Percentiles rank a stretch among this genome's conserved stretches.
These are phyloP conservation scores for Oxytorus armatus DNA, from an alignment of 2,888 invertebrate genomes.

Conservation along the genomic window DNA sequence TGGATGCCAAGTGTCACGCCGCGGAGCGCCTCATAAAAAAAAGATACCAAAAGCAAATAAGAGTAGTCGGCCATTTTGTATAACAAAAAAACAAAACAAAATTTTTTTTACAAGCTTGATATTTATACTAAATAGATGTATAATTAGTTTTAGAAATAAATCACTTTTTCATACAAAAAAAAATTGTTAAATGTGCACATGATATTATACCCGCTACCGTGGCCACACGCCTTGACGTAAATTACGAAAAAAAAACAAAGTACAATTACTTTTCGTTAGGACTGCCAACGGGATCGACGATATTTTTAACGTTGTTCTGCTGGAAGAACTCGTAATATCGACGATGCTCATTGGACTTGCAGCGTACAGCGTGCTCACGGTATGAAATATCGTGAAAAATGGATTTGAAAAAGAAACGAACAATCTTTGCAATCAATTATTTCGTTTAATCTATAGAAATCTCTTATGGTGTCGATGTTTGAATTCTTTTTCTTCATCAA, in stretches of 20 bases:
- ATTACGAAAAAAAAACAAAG: background rate
- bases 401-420: background rate
- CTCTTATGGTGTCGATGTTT: slow-evolving; percentile 48
- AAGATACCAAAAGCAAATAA: too few relatives aligned
- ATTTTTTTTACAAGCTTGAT: too few relatives aligned
- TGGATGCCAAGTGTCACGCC: too few relatives aligned
- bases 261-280: slow-evolving; percentile 26
- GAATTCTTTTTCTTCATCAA: slow-evolving; percentile 60
- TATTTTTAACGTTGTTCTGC: slow-evolving; percentile 56
- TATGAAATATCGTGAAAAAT: slow-evolving; percentile 17
- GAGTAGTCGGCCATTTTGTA: too few relatives aligned
- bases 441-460: slow-evolving; percentile 39
- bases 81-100: too few relatives aligned
- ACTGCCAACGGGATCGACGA: slow-evolving; percentile 57
- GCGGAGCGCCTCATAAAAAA: too few relatives aligned
- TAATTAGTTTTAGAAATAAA: too few relatives aligned
- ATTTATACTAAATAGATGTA: too few relatives aligned
- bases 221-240: too few relatives aligned
- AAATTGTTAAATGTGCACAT: too few relatives aligned
- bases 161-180: too few relatives aligned
- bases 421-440: background rate
- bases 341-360: slow-evolving; percentile 62
- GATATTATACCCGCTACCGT: too few relatives aligned
- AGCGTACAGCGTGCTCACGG: slow-evolving; percentile 52
- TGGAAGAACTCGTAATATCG: slow-evolving; percentile 60